Conservation (phyloP, 2,113 vertebrate species). For the Silurus glanis region DNA sequence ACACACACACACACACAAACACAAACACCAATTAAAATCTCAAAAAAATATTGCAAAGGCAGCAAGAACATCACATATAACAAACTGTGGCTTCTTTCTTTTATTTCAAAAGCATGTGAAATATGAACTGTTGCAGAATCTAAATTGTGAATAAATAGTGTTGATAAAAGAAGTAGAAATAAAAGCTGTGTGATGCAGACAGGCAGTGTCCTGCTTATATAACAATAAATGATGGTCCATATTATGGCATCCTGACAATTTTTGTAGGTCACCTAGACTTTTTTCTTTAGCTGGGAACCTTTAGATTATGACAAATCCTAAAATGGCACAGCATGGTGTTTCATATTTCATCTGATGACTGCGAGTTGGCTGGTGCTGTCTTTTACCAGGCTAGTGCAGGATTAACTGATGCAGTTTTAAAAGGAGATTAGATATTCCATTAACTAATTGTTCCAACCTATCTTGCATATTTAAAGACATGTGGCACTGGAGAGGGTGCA, state of each 20-base stretch:
- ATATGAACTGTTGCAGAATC: no score
- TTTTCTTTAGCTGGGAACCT: background rate
- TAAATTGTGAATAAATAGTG: background rate
- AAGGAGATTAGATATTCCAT: constrained; percentile 59
- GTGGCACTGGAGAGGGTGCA: constrained; percentile 11
- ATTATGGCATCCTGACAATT: background rate
- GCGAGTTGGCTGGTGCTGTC: constrained; percentile 35
- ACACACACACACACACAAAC: constrained; percentile 16
- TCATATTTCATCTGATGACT: constrained; percentile 34
- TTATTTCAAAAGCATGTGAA: background rate
- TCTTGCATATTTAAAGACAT: constrained; percentile 44
- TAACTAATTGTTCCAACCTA: constrained; percentile 57
- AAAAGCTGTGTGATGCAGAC: background rate
- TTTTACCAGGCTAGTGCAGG: constrained; percentile 41
- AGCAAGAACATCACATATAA: constrained; percentile 3
- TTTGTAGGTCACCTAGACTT: constrained; percentile 6
- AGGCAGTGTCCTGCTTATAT: background rate
- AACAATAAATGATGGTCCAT: background rate
- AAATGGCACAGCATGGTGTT: constrained; percentile 35
- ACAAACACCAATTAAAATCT: background rate
- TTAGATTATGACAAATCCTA: constrained; percentile 48
- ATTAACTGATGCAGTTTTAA: constrained; percentile 58
- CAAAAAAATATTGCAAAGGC: background rate
- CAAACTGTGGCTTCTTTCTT: background rate
- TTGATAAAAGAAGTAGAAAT: background rate